Conservation (phyloP, 2,113 vertebrate species). For the Ondatra zibethicus region DNA sequence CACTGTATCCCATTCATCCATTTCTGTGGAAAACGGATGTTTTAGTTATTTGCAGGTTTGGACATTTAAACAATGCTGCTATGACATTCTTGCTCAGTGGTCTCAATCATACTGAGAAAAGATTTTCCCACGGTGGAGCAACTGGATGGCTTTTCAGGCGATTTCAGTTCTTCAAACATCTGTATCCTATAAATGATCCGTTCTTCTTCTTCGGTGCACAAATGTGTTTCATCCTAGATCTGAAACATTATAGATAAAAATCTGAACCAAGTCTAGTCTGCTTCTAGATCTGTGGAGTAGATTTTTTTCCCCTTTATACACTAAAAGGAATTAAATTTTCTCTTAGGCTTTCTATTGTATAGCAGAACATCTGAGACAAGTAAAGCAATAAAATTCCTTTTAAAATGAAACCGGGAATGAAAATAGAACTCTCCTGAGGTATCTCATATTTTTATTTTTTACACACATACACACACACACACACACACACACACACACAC, state of each 20-base stretch:
- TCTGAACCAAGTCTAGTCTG: not conserved
- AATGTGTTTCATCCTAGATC: constrained; percentile 6
- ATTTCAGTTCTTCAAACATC: constrained; percentile 14
- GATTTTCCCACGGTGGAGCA: not conserved
- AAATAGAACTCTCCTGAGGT: constrained; percentile 22
- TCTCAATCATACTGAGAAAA: not conserved
- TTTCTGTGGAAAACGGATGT: constrained; percentile 25
- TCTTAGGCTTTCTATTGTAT: not conserved
- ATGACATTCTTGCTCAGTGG: not conserved
- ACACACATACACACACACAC: constrained; percentile 53
- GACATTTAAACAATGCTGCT: not conserved
- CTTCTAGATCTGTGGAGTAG: not conserved
- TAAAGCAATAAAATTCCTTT: constrained; percentile 22
- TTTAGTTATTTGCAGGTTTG: not conserved
- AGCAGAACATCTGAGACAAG: constrained; percentile 35
- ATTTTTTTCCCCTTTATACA: not conserved
- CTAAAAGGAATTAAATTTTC: constrained; percentile 30
- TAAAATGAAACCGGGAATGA: constrained; percentile 33
- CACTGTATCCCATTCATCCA: not conserved
- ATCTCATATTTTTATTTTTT: constrained; percentile 40
- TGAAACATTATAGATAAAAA: not conserved
- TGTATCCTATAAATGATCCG: not conserved
- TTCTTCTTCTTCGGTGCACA: constrained; percentile 26
- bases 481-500: constrained; percentile 46
- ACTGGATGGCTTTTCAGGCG: not conserved